Base-by-base conservation (phyloP, 2,888 invertebrate genomes). In the Himalopsyche japonica region DNA sequence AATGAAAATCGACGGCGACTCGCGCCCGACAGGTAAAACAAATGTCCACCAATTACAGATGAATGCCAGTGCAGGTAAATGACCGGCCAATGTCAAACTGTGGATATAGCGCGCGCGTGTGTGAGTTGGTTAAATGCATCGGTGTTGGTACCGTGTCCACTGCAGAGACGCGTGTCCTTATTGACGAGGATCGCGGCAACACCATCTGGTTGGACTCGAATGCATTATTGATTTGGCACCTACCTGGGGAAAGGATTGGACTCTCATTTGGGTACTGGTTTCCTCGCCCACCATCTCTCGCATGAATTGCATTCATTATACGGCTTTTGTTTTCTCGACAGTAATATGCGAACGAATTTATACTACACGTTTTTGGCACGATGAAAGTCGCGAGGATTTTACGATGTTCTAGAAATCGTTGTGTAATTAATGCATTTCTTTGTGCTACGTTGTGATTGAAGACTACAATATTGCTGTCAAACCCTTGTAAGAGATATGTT, bases 41-140 rank as follows among this genome's bases (percentile, higher is more conserved):
- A 83, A 83, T 83, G 83, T 77, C 79, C 79, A 83, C 43, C 83
- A 78, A 83, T 83, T 83, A 79, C 79, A 43, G 34, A 70, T 64
- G 43, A 76, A 82, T 78, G 32, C 43, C 37, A 47, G n/a, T 76
- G 15, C 37, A 76, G 83, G 83, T 83, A 79, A 83, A 76, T 57
- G 83, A 83, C 83, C 83, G 47, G 20, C 77, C 82, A 82, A 82
- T 82, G 82, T 78, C 82, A 78, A 79, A 79, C 49, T 30, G 47
- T 48, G 30, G 79, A 70, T 27, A 64, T 7, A 64, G 10, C 43
- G 43, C 43, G 43, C 43, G 43, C 1, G 64, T 70, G 70, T 30
- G 49, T 3, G 64, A 24, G 30, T 7, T 70, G 20, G 70, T 30
- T 30, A 15, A 70, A 10, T 27, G 70, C 70, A 70, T 24, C 70